These are phyloP conservation scores for Trachelus tabidus DNA, from an alignment of 2,888 invertebrate species.

Conservation along the genomic window DNA sequence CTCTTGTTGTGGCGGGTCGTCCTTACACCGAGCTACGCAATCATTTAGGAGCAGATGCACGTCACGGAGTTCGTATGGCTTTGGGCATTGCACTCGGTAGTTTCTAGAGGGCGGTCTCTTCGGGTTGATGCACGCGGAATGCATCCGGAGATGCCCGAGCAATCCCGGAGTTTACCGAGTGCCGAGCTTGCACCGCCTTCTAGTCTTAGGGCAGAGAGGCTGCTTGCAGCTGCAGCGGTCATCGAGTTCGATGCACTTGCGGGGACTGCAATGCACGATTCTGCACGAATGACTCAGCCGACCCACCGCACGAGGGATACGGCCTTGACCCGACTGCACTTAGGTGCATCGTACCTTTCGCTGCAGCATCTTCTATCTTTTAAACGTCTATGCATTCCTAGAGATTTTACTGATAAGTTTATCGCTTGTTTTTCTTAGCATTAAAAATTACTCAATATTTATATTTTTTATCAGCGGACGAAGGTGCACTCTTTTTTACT, in stretches of 20 bases:
- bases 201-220: slow-evolving; percentile 18
- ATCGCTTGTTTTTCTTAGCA: neutral
- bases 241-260: slow-evolving; percentile 63
- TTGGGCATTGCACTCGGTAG: slow-evolving; percentile 58
- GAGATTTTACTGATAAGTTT: neutral
- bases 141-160: slow-evolving; percentile 47
- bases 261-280: slow-evolving; percentile 47
- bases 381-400: neutral
- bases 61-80: slow-evolving; percentile 22
- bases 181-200: slow-evolving; percentile 1
- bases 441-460: neutral
- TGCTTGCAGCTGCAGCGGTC: slow-evolving; percentile 60
- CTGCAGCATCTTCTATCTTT: neutral
- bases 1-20: neutral
- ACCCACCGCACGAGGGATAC: slow-evolving; percentile 51
- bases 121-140: slow-evolving; percentile 59
- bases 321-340: slow-evolving; percentile 63
- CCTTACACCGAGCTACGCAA: neutral
- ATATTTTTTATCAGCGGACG: neutral
- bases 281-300: slow-evolving; percentile 60
- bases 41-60: neutral
- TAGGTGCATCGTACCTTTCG: slow-evolving; percentile 56
- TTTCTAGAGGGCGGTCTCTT: slow-evolving; percentile 52
- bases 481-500: neutral
- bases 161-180: slow-evolving; percentile 36